phyloP scores from a whole-genome alignment of 2,888 invertebrate species.

The Tubulanus polymorphus region DNA sequence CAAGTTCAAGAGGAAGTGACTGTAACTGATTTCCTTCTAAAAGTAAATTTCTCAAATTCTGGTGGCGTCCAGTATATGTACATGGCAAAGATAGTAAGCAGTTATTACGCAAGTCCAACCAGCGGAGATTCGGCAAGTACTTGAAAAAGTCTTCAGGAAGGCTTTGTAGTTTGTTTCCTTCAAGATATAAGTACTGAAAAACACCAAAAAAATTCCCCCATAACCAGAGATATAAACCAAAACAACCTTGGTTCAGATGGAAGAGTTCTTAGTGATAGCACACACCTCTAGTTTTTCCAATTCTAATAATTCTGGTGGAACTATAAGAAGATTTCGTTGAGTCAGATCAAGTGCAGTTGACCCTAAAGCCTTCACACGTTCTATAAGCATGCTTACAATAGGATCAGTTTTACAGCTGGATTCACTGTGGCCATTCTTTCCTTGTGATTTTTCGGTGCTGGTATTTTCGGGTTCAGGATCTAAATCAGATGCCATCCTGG shows the following conservation, averaged over 20 bases:
- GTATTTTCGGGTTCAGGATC: no score
- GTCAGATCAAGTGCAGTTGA: slow-evolving; percentile 38
- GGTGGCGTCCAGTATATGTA: slow-evolving; percentile 41
- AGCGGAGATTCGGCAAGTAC: slow-evolving; percentile 39
- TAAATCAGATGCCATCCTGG: no score
- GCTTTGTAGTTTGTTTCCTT: slow-evolving; percentile 41
- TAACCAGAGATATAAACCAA: neutral
- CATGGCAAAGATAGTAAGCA: slow-evolving; percentile 39
- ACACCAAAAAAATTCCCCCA: neutral
- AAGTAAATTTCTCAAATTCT: slow-evolving; percentile 41
- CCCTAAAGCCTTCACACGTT: slow-evolving; percentile 26
- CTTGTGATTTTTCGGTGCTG: no score
- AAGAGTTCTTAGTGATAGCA: neutral
- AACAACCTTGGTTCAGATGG: neutral
- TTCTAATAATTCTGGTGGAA: slow-evolving; percentile 38
- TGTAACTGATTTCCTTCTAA: slow-evolving; percentile 46
- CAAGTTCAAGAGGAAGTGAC: slow-evolving; percentile 47
- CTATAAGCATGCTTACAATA: slow-evolving; percentile 20
- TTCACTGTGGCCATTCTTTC: no score
- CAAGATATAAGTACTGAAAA: slow-evolving; percentile 49
- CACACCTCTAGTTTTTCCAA: slow-evolving; percentile 38
- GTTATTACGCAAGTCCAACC: slow-evolving; percentile 49
- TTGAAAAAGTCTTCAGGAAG: slow-evolving; percentile 50
- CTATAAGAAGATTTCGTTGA: slow-evolving; percentile 28
- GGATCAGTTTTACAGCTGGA: neutral